These are phyloP conservation scores for Pollenia angustigena DNA, from an alignment of 2,888 invertebrate genomes.

Conservation along the genomic window DNA sequence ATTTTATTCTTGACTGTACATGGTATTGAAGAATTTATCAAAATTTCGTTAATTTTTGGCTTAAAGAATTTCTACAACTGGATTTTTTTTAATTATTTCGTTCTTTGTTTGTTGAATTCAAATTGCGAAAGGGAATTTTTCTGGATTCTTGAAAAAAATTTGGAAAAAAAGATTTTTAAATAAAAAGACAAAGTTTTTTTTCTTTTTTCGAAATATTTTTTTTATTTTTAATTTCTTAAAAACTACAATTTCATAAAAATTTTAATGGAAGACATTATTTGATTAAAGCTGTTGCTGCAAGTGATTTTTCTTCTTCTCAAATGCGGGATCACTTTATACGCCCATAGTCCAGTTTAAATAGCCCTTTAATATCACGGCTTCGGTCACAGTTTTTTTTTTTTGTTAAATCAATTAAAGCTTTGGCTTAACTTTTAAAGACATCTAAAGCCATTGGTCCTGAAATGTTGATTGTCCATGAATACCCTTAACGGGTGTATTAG, in stretches of 20 bases:
- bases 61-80: no score
- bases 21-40: no score
- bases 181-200: constrained; percentile 3
- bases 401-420: constrained; percentile 43
- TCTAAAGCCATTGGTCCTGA: constrained; percentile 58
- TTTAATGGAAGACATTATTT: constrained; percentile 22
- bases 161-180: not conserved
- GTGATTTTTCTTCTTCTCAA: constrained; percentile 9
- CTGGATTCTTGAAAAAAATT: no score
- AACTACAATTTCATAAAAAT: not conserved
- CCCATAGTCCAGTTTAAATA: not conserved
- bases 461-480: not conserved
- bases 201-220: constrained; percentile 24
- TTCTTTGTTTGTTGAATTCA: no score
- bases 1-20: no score
- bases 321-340: constrained; percentile 2
- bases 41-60: no score
- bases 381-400: not conserved
- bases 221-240: constrained; percentile 28
- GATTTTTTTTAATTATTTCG: no score
- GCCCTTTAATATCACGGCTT: not conserved
- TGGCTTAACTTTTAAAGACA: constrained; percentile 59
- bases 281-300: constrained; percentile 45
- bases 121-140: no score
- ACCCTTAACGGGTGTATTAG: not conserved